Percentiles rank a stretch among this genome's conserved stretches.
phyloP scores from a whole-genome alignment of 2,113 vertebrate genomes.

The Isurus oxyrinchus region DNA sequence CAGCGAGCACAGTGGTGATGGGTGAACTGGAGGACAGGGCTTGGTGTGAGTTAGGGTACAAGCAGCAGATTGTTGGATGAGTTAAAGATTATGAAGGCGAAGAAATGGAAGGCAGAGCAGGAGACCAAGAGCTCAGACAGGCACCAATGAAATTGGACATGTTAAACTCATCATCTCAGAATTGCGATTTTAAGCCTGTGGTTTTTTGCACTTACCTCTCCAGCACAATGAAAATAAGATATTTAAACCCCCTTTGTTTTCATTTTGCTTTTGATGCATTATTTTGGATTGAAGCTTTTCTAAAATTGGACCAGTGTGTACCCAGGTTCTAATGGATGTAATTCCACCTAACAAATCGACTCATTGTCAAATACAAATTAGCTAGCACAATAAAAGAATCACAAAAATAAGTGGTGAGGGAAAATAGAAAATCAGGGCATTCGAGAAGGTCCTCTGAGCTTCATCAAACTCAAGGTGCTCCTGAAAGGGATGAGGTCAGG shows the following conservation, averaged over 20 bases:
- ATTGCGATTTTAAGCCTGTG: neutral
- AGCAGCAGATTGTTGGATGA: neutral
- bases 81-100: neutral
- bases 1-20: neutral
- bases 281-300: neutral
- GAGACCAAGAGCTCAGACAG: neutral
- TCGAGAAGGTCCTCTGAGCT: neutral
- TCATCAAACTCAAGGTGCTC: neutral
- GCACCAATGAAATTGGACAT: neutral
- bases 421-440: neutral
- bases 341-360: neutral
- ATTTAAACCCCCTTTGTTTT: neutral
- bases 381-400: neutral
- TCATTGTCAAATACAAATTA: neutral
- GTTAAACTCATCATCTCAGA: neutral
- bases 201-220: neutral
- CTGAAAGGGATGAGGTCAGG: neutral
- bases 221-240: neutral
- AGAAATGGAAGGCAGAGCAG: neutral
- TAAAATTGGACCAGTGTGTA: neutral
- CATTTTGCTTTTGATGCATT: neutral
- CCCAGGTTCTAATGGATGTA: neutral
- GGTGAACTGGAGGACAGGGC: neutral
- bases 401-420: neutral
- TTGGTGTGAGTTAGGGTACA: neutral